phyloP scores from a whole-genome alignment of 1,140 invertebrate genomes.

The Pachyrhynchus sulphureomaculatus region DNA sequence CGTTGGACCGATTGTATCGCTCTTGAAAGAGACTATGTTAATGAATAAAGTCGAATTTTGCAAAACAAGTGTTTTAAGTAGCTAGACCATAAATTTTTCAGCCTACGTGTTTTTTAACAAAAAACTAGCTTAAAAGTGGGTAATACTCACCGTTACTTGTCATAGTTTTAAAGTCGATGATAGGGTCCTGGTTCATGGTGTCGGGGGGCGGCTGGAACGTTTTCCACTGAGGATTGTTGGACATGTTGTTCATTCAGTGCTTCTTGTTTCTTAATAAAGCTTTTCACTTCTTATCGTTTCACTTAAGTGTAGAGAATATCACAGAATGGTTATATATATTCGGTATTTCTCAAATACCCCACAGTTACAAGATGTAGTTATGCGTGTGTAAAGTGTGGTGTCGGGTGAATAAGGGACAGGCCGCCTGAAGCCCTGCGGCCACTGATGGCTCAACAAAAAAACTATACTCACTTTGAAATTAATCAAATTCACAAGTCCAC shows the following conservation, averaged over 20 bases:
- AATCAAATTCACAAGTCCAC: slow-evolving; percentile 40
- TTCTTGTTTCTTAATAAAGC: slow-evolving; percentile 24
- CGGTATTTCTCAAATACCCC: slow-evolving; percentile 46
- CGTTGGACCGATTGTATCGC: no score
- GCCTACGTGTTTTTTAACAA: no score
- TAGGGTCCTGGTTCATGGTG: slow-evolving; percentile 69
- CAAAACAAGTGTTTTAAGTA: no score
- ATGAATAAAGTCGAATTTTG: no score
- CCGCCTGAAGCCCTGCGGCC: slow-evolving; percentile 8
- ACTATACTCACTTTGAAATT: slow-evolving; percentile 32
- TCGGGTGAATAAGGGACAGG: slow-evolving; percentile 33
- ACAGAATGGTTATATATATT: slow-evolving; percentile 55
- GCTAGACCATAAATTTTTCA: no score
- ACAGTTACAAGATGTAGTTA: slow-evolving; percentile 38
- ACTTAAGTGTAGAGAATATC: slow-evolving; percentile 56
- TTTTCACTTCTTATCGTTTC: slow-evolving; percentile 45
- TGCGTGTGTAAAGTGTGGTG: not conserved
- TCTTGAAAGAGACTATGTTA: no score
- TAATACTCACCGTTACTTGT: slow-evolving; percentile 55
- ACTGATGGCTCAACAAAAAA: not conserved
- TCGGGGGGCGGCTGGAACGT: slow-evolving; percentile 84
- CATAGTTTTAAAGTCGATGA: slow-evolving; percentile 71
- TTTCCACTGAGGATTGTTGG: slow-evolving; percentile 89
- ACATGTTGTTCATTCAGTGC: slow-evolving; percentile 58
- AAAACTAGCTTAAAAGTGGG: no score